Evolutionary conservation across 1,140 invertebrate genomes (phyloP), one percentile per base, ranked within the genome.

Genomic region (Solenopsis invicta): DNA sequence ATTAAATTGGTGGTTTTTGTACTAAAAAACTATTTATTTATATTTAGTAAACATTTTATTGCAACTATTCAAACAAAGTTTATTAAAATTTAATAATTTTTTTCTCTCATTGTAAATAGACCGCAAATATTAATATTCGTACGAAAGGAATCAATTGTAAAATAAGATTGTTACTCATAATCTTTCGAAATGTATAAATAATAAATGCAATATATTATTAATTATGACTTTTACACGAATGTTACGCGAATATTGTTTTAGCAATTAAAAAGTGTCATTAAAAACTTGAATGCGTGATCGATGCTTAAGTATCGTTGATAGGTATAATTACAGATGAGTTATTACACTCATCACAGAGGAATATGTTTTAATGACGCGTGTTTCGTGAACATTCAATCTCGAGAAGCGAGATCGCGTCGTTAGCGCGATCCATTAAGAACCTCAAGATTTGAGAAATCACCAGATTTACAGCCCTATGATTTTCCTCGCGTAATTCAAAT

Each of bases 351-450:
- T 50, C 45, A 21, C 29, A 48, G 21, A 41, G 5, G 76, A 56
- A 71, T 81, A 41, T 54, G 21, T 69, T 52, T 50, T 54, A 72
- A 72, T 10, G 66, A 24, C 34, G 45, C 9, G 12, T 71, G 34
- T 81, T 71, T 54, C 78, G 66, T 59, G 67, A 56, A 81, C 50
- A 72, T 81, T 81, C 21, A 81, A 81, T 81, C 66, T 72, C 37
- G 34, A 71, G 48, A 76, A 45, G 56, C 54, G 41, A 74, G 21
- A 64, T 62, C 41, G 9, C 48, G 16, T 85, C 81, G 81, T 76
- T 85, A 85, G 45, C 24, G 24, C 50, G 52, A 76, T 37, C 56
- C 81, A 85, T 85, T 76, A 85, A 50, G 81, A 62, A 59, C 41
- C n/a, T 37, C 48, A 45, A 61, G 81, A 37, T 84, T 85, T n/a